A percentile compares a stretch with the other conserved stretches of the same genome.
Evolutionary conservation across 1,140 invertebrate genomes (phyloP).

Genomic region (Lanistes nyassanus): DNA sequence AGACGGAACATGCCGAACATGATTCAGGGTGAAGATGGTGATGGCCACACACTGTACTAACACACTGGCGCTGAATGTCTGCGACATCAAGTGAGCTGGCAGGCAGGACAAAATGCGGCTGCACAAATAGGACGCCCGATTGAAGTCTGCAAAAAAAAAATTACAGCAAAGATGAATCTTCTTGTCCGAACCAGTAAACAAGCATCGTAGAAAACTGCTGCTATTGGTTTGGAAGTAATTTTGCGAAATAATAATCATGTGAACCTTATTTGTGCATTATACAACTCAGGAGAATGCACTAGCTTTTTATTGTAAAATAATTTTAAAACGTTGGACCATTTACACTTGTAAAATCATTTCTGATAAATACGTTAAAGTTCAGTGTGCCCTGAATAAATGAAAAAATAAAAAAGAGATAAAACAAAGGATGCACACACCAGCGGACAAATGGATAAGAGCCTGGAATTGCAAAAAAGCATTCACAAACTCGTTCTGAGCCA

Average conservation of each 20-base stretch:
- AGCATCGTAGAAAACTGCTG: no score
- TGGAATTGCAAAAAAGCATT: constrained; percentile 77
- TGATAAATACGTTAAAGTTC: not conserved
- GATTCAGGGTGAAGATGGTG: constrained; percentile 79
- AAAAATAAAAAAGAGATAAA: no score
- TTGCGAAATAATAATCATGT: no score
- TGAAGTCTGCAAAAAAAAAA: constrained; percentile 66
- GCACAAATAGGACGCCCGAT: constrained; percentile 71
- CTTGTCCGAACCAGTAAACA: no score
- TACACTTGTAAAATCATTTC: not conserved
- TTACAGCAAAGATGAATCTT: constrained; percentile 17
- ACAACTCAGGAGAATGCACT: no score
- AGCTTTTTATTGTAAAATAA: no score
- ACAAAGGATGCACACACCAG: constrained; percentile 47
- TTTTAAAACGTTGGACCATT: no score
- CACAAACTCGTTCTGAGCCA: constrained; percentile 77
- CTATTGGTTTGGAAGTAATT: no score
- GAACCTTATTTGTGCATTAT: no score
- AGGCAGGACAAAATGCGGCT: constrained; percentile 74
- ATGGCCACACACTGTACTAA: constrained; percentile 81
- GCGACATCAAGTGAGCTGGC: constrained; percentile 80
- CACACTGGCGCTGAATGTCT: constrained; percentile 79
- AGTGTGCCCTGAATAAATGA: no score
- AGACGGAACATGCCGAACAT: constrained; percentile 67
- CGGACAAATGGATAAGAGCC: constrained; percentile 72